These are phyloP conservation scores for Protonibea diacanthus DNA, from an alignment of 2,797 vertebrate species.

Conservation along the genomic window DNA sequence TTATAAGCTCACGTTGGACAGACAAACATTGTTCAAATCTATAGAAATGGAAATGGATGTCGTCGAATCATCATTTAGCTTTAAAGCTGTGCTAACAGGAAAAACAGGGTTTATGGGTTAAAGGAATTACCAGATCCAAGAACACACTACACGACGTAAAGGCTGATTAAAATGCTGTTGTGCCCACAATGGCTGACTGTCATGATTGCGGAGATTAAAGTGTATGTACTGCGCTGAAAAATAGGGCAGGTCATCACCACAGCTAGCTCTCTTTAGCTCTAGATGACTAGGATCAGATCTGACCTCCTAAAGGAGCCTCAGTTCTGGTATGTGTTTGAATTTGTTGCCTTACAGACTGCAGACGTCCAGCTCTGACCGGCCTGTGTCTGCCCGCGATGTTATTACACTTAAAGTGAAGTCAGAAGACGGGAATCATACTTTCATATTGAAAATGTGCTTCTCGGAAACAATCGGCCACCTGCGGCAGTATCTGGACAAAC, in stretches of 20 bases:
- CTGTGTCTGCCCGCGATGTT: not conserved
- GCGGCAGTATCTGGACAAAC: conserved; percentile 82
- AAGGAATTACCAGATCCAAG: conserved; percentile 26
- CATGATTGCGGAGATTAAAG: conserved; percentile 49
- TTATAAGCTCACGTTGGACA: not conserved
- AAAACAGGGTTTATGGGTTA: conserved; percentile 25
- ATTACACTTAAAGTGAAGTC: conserved; percentile 89
- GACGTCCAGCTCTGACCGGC: conserved; percentile 13
- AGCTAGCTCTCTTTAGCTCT: not conserved
- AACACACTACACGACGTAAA: conserved; percentile 29
- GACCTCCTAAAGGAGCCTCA: not conserved
- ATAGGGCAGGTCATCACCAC: conserved; percentile 37
- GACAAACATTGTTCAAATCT: not conserved
- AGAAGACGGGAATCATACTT: conserved; percentile 87
- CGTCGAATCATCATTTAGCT: not conserved
- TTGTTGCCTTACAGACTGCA: conserved; percentile 38
- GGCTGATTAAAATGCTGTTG: conserved; percentile 50
- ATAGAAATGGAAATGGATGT: not conserved
- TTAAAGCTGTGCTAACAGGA: not conserved
- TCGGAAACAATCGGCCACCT: conserved; percentile 90
- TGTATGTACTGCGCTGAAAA: conserved; percentile 43
- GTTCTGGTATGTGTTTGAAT: not conserved
- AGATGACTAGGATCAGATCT: not conserved
- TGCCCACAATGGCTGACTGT: conserved; percentile 15
- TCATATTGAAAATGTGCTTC: conserved; percentile 86